Conservation (phyloP, 2,888 invertebrate species). For the Ariolimax columbianus region DNA sequence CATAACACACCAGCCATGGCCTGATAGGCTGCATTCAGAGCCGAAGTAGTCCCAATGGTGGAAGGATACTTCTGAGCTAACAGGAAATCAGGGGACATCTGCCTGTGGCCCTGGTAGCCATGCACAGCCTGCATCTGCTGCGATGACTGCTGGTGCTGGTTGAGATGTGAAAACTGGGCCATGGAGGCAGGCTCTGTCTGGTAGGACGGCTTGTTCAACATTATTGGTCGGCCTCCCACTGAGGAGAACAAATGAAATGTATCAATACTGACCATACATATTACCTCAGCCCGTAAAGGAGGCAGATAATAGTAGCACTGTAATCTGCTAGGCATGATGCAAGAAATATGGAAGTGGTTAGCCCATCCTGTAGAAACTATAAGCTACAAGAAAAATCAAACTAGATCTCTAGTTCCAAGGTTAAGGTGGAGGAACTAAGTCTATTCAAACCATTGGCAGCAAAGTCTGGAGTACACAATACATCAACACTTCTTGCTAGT, state of each 20-base stretch:
- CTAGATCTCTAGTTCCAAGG: too few relatives aligned
- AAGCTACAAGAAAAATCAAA: too few relatives aligned
- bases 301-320: too few relatives aligned
- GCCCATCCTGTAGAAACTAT: too few relatives aligned
- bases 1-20: slow-evolving; percentile 30
- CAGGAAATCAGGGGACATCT: slow-evolving; percentile 10
- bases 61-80: not conserved
- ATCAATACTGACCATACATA: too few relatives aligned
- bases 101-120: slow-evolving; percentile 18
- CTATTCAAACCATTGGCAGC: too few relatives aligned
- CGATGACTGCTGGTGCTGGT: not conserved
- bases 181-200: not conserved
- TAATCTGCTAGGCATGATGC: too few relatives aligned
- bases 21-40: not conserved
- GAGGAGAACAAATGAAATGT: not conserved
- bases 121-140: slow-evolving; percentile 27
- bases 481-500: too few relatives aligned
- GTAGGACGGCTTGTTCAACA: slow-evolving; percentile 15
- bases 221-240: not conserved
- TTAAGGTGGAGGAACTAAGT: too few relatives aligned
- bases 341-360: too few relatives aligned
- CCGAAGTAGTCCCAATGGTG: not conserved
- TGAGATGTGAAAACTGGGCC: slow-evolving; percentile 18
- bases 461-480: too few relatives aligned
- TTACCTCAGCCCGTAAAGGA: too few relatives aligned